Evolutionary conservation across 2,113 vertebrate genomes (phyloP).

Genomic region (Toxostoma redivivum): DNA sequence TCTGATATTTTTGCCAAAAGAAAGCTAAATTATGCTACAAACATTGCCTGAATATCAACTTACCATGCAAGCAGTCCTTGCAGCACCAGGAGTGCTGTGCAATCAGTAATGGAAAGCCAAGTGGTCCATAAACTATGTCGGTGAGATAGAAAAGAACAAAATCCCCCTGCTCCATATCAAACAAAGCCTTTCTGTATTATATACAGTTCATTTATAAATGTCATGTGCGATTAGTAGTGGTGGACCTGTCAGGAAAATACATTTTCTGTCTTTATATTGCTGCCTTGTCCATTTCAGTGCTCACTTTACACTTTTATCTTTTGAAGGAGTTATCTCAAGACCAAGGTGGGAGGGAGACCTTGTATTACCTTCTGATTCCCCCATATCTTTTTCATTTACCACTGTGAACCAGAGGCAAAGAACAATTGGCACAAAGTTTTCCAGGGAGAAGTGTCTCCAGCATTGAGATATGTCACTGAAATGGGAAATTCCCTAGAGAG

Average conservation of each 20-base stretch:
- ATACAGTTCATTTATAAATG: conserved; percentile 7
- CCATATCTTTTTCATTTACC: background rate
- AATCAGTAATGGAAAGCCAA: background rate
- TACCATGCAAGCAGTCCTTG: background rate
- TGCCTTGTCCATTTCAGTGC: background rate
- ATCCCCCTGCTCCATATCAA: background rate
- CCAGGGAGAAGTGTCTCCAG: background rate
- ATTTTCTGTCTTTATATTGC: background rate
- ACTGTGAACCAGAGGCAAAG: background rate
- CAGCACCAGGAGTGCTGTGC: background rate
- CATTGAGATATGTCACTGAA: background rate
- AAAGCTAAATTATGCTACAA: background rate
- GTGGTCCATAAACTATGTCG: background rate
- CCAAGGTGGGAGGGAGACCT: background rate
- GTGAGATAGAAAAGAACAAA: background rate
- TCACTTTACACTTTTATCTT: background rate
- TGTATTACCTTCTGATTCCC: background rate
- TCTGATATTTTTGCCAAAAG: background rate
- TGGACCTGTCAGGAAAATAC: background rate
- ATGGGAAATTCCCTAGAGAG: background rate
- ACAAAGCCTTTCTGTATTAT: background rate
- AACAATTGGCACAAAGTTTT: background rate
- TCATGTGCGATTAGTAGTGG: background rate
- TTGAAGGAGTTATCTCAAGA: background rate
- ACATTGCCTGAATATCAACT: background rate